Evolutionary conservation across 2,797 vertebrate genomes (phyloP).

Genomic region (Octomys mimax): DNA sequence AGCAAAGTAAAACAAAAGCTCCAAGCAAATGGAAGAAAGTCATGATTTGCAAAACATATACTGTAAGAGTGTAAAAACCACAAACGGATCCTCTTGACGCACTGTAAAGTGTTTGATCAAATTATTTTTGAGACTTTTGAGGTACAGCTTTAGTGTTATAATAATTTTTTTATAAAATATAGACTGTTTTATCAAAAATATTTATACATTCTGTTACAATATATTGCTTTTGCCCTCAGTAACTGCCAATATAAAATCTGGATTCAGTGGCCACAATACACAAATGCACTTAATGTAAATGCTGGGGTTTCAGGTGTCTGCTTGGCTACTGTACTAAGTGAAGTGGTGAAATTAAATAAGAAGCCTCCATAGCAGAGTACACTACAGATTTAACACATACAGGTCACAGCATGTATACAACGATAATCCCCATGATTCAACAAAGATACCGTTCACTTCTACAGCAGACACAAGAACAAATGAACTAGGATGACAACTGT

Average conservation of each 20-base stretch:
- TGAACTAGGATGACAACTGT: constrained; percentile 81
- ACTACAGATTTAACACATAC: constrained; percentile 89
- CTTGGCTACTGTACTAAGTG: constrained; percentile 84
- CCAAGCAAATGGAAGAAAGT: constrained; percentile 74
- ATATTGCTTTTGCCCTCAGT: constrained; percentile 90
- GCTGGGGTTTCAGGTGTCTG: constrained; percentile 81
- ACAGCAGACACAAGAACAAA: constrained; percentile 88
- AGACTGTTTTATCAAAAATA: constrained; percentile 92
- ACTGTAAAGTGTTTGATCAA: constrained; percentile 86
- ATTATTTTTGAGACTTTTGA: constrained; percentile 88
- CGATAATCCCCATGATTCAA: constrained; percentile 85
- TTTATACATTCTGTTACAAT: constrained; percentile 91
- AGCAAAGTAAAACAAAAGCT: constrained; percentile 49
- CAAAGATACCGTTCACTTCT: constrained; percentile 85
- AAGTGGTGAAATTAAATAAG: constrained; percentile 89
- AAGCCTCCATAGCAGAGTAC: constrained; percentile 87
- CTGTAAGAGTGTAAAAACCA: constrained; percentile 77
- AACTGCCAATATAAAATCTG: constrained; percentile 88
- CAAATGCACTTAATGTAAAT: constrained; percentile 78
- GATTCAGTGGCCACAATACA: constrained; percentile 87
- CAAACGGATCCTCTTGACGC: constrained; percentile 74
- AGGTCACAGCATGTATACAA: constrained; percentile 89
- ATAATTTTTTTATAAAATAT: constrained; percentile 91
- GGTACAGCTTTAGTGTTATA: constrained; percentile 92
- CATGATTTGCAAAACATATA: constrained; percentile 73